Evolutionary conservation across 2,113 vertebrate genomes (phyloP), one percentile per base, ranked within the genome.

Genomic region (Sarotherodon lohbergeri): DNA sequence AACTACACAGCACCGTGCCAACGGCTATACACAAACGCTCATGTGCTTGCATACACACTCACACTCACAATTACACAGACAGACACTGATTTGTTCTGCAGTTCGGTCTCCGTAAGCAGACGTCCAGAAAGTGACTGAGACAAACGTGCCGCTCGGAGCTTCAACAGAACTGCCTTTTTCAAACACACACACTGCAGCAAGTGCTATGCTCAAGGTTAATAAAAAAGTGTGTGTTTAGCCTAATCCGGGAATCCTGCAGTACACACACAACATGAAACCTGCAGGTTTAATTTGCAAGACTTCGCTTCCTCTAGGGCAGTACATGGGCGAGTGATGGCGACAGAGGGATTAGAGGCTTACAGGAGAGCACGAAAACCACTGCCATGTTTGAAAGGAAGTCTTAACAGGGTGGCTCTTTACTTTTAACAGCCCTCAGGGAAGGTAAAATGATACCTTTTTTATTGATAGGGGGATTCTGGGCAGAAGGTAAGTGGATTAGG

Each of bases 1-100:
- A 98, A 98, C 97, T 95, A 97, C 96, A 97, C 94, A 97, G 91
- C 73, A n/a, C 89, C 88, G 93, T 97, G 97, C 97, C 97, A 98
- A 96, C 94, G 90, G 90, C 94, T 95, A 93, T 93, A 96, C 89
- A 94, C 92, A 96, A 91, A 89, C 11, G 82, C 91, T 93, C 93
- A 90, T 90, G 85, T 78, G 84, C 89, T 81, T 54, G 86, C 90
- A 84, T 39, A 89, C 81, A 93, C 94, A 91, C 89, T 84, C 83
- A 80, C 81, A 86, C 81, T 43, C 88, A 68, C 82, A 94, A 93
- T 88, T 59, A 91, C 86, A 87, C 87, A 91, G 57, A 90, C 91
- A 92, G 57, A 88, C 79, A 89, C 56, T 84, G 86, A 93, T 91
- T 91, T 90, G 88, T 92, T 93, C 91, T 92, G 89, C 86, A 86